A percentile compares a stretch with the other conserved stretches of the same genome.
These are phyloP conservation scores for Delichon dasypus DNA, from an alignment of 2,797 vertebrate genomes.

Conservation along the genomic window DNA sequence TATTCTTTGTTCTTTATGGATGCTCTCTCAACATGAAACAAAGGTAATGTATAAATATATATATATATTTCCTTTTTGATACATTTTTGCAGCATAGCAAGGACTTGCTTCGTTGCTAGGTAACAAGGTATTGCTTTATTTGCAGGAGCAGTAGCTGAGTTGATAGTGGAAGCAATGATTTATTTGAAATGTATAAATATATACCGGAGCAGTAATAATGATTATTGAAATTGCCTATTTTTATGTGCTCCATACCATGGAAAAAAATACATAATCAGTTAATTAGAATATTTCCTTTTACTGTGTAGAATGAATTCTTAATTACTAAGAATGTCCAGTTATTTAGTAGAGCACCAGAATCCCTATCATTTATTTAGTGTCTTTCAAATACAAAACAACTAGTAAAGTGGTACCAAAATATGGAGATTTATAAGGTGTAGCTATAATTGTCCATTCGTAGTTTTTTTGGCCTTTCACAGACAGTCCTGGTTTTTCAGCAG, in stretches of 20 bases:
- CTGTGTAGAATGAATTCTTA: conserved; percentile 25
- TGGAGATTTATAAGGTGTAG: neutral
- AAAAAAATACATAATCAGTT: neutral
- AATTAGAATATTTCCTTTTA: conserved; percentile 27
- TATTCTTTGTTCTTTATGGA: conserved; percentile 58
- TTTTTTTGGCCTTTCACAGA: neutral
- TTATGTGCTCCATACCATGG: neutral
- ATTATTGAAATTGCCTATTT: conserved; percentile 57
- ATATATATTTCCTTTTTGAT: conserved; percentile 2
- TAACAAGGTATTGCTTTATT: conserved; percentile 86
- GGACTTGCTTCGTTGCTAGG: conserved; percentile 87
- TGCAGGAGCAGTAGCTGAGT: conserved; percentile 69
- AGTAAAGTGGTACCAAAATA: neutral
- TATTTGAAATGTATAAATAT: conserved; percentile 68
- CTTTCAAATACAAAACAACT: neutral
- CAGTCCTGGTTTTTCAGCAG: neutral
- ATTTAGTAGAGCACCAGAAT: conserved; percentile 24
- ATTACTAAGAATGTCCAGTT: conserved; percentile 43
- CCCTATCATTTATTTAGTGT: neutral
- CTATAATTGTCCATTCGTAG: conserved; percentile 28
- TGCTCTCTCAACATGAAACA: conserved; percentile 59
- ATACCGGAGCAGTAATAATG: conserved; percentile 44
- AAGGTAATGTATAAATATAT: conserved; percentile 40
- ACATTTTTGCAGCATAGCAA: conserved; percentile 68
- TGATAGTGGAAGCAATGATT: conserved; percentile 70